phyloP scores from a whole-genome alignment of 1,140 invertebrate genomes.

The Drosophila kepulauana region DNA sequence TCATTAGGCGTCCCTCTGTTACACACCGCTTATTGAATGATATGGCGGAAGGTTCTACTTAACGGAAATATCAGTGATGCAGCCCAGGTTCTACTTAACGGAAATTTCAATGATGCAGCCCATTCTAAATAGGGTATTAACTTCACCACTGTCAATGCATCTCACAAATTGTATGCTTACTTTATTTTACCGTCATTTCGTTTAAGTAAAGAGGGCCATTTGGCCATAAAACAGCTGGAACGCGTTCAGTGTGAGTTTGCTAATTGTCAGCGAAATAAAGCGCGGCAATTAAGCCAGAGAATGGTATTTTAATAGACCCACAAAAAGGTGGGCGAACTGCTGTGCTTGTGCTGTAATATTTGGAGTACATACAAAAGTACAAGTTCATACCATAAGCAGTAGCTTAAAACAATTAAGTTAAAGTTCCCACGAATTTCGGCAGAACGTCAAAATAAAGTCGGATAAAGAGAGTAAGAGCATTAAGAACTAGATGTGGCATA shows the following conservation, averaged over 20 bases:
- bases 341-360: background rate
- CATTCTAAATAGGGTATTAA: no score
- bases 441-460: background rate
- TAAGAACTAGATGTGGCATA: no score
- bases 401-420: slow-evolving; percentile 14
- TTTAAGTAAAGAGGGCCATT: slow-evolving; percentile 14
- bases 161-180: background rate
- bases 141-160: no score
- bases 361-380: background rate
- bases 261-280: slow-evolving; percentile 40
- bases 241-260: slow-evolving; percentile 16
- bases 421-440: background rate
- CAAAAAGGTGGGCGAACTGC: slow-evolving; percentile 27
- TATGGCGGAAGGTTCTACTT: no score
- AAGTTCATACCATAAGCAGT: background rate
- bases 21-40: no score
- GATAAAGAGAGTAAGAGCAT: background rate
- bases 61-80: no score
- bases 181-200: background rate
- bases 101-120: no score
- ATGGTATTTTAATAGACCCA: slow-evolving; percentile 33
- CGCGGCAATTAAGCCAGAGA: slow-evolving; percentile 18
- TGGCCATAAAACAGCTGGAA: slow-evolving; percentile 26
- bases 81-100: no score
- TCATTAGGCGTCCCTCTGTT: no score